phyloP scores from a whole-genome alignment of 1,140 invertebrate species.

The Homarus americanus region DNA sequence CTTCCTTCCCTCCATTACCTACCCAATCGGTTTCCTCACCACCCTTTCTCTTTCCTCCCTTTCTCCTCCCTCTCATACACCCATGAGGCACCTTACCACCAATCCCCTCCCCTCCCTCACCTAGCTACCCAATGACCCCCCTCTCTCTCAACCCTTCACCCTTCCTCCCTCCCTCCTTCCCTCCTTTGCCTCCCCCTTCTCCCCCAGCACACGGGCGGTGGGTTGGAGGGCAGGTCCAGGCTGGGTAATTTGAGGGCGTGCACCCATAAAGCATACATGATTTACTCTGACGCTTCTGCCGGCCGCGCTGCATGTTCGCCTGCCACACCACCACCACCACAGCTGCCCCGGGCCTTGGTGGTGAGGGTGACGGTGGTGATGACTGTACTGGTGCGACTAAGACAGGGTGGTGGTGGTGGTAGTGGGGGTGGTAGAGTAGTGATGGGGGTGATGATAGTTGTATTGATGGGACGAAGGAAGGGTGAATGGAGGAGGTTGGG shows the following conservation, averaged over 20 bases:
- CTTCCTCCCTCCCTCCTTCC: background rate
- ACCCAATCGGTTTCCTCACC: no score
- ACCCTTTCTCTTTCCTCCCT: background rate
- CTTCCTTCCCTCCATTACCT: background rate
- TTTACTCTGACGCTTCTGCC: constrained; percentile 69
- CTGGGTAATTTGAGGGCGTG: constrained; percentile 69
- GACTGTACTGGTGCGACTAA: constrained; percentile 1
- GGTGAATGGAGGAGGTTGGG: background rate
- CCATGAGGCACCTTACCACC: background rate
- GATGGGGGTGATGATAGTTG: background rate
- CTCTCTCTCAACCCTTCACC: background rate
- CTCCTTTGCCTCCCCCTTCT: background rate
- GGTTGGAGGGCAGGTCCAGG: constrained; percentile 15
- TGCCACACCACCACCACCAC: constrained; percentile 36
- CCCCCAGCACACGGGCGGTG: background rate
- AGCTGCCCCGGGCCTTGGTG: background rate
- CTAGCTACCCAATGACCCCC: background rate
- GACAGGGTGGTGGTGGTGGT: background rate
- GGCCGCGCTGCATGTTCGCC: constrained; percentile 57
- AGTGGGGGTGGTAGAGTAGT: background rate
- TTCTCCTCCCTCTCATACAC: background rate
- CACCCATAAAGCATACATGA: constrained; percentile 69
- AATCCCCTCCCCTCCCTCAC: constrained; percentile 4
- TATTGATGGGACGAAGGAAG: background rate
- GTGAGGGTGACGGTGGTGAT: background rate